phyloP scores from a whole-genome alignment of 2,113 vertebrate species.

The Zingel zingel region DNA sequence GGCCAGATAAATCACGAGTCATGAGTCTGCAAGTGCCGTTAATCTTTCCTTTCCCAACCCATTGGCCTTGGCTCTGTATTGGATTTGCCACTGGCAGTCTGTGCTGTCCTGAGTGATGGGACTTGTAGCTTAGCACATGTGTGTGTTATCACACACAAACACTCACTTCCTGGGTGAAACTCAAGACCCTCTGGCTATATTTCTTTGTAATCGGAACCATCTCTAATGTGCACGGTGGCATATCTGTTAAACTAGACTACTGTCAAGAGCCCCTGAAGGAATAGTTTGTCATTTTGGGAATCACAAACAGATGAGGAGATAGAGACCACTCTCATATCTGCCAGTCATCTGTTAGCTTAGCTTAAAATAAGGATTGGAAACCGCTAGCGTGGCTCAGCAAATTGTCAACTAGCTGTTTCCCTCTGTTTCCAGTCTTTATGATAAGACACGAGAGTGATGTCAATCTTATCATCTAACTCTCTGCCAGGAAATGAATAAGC shows the following conservation, averaged over 20 bases:
- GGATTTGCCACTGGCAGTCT: slow-evolving; percentile 41
- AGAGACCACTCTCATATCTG: not conserved
- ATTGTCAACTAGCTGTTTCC: no score
- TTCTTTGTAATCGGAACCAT: slow-evolving; percentile 16
- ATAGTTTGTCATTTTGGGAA: not conserved
- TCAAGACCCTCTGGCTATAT: not conserved
- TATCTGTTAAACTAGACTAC: slow-evolving; percentile 14
- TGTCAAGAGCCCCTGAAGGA: not conserved
- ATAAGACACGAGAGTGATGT: no score
- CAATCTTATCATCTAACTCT: not conserved
- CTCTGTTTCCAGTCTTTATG: no score
- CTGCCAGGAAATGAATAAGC: not conserved
- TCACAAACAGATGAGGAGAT: not conserved
- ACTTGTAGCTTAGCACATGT: slow-evolving; percentile 35
- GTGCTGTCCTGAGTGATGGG: slow-evolving; percentile 46
- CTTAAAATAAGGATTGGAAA: not conserved
- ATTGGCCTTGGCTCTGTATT: slow-evolving; percentile 42
- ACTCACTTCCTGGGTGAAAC: not conserved
- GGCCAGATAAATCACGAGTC: slow-evolving; percentile 42
- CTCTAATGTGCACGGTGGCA: not conserved
- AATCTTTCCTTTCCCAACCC: slow-evolving; percentile 25
- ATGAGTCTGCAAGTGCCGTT: slow-evolving; percentile 23
- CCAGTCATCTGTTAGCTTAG: not conserved
- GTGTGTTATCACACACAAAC: slow-evolving; percentile 44
- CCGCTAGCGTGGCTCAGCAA: not conserved